Evolutionary conservation across 2,113 vertebrate genomes (phyloP), one percentile per base, ranked within the genome.

Genomic region (Podilymbus podiceps): DNA sequence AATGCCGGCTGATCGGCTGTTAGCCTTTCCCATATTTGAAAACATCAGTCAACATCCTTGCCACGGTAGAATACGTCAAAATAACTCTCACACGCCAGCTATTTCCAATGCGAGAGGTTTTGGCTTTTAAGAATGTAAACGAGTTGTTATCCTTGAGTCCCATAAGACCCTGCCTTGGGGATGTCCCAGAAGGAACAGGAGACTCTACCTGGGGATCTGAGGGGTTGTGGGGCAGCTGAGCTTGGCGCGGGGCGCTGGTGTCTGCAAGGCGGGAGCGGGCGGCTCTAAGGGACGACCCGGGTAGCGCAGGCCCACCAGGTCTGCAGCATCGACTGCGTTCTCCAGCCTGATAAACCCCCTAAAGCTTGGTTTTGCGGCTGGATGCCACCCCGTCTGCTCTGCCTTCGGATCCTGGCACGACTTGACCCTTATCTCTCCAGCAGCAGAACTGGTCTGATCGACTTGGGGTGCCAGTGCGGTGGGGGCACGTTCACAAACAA

Each of bases 381-480:
- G 8, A 11, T 0, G 2, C 23, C 25, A 38, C 19, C 6, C 0
- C 27, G 2, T 75, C 49, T 59, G 53, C 58, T 35, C 38, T 35
- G 59, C 33, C 30, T 69, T 85, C 35, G 24, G 25, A 11, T 52
- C 27, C 35, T 35, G 75, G 35, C 30, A 44, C n/a, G 21, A 2
- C 25, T n/a, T 15, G 46, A 17, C 31, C 40, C 63, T 87, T 49
- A 47, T 6, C 35, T 56, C 55, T 53, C 16, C 16, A 24, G 35
- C 66, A 66, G 7, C 20, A 28, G 42, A 44, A 27, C 5, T 8
- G 27, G 20, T 31, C 47, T 23, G 71, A 47, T n/a, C 2, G 8
- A 2, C 20, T 15, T 56, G 11, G 66, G 46, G 33, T 12, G 10
- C 31, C 13, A 0, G 4, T 20, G 20, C 8, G 5, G 10, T 47